Evolutionary conservation across 2,113 vertebrate genomes (phyloP).

Genomic region (Collichthys lucidus): DNA sequence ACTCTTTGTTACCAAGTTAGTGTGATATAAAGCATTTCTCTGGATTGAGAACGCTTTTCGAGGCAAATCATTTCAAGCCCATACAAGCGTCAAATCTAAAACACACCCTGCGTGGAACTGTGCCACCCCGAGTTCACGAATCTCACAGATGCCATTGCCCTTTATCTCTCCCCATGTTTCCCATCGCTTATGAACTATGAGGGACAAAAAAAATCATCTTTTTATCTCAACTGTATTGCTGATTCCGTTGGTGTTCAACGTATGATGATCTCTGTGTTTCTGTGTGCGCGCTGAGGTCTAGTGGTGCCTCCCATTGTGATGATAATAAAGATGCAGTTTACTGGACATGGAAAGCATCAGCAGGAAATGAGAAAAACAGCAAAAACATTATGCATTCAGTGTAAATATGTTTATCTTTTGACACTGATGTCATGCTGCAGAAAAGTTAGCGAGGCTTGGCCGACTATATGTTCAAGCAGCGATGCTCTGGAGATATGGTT

Average conservation of each 20-base stretch:
- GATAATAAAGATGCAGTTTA: background rate
- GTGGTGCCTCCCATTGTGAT: background rate
- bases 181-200: background rate
- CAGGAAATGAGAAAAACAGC: background rate
- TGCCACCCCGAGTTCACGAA: background rate
- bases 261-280: background rate
- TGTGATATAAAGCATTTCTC: slow-evolving; percentile 36
- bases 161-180: background rate
- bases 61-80: background rate
- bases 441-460: slow-evolving; percentile 15
- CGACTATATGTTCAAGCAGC: background rate
- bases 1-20: slow-evolving; percentile 26
- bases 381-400: background rate
- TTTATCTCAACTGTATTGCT: background rate
- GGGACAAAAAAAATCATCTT: background rate
- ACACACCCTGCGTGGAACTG: background rate
- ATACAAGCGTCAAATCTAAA: background rate
- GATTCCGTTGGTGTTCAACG: background rate
- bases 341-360: background rate
- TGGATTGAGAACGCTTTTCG: background rate
- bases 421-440: slow-evolving; percentile 4
- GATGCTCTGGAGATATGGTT: slow-evolving; percentile 43
- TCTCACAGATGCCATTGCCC: background rate
- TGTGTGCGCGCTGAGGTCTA: background rate
- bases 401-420: background rate